Base-by-base conservation (phyloP, 30 jellyfish, hydroid and myxozoan genomes). In the Aurelia sp. region DNA sequence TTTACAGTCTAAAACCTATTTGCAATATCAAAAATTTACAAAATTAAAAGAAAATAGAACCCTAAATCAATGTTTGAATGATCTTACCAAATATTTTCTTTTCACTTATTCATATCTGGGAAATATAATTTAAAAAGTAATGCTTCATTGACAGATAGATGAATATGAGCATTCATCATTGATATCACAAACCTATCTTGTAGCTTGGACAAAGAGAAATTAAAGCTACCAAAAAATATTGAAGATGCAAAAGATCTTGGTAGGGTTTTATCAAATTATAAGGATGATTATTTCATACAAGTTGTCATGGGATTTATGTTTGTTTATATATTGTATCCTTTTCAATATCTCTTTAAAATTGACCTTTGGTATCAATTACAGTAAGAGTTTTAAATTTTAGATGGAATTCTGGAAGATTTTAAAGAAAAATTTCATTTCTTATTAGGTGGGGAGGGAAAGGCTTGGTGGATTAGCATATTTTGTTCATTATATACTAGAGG, bases 211-310 rank as follows among this genome's bases (percentile, higher is more conserved):
- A 88, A 58, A 35, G 93, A 63, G 35, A 92, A 86, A 57, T 81
- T 92, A 24, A 92, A 74, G 85, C 51, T 92, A 19, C 98, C 98
- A 12, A 92, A 79, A 72, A 78, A 48, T 63, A 44, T 92, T 9
- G 98, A 78, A 48, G 97, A 92, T 86, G 98, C 98, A 8, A 86
- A 92, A 76, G 98, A 78, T 55, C 80, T 92, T 53, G 98, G 98
- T 1, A 63, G 91, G 52, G 91, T 92, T 18, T 73, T 92, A 40
- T 92, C 98, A 63, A 76, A 65, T 24, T 92, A 92, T 63, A 92
- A 80, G 44, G 98, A 92, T 65, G 97, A 92, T 68, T 92, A 74
- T 67, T 92, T 62, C 67, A 11, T 64, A 40, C 91, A 92, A 44
- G 97, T 92, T 21, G 72, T 87, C 27, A 18, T 83, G 24, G 97